Percentiles rank a stretch among this genome's conserved stretches.
Conservation (phyloP, 1,140 invertebrate genomes). For the Drosophila kurseongensis region DNA sequence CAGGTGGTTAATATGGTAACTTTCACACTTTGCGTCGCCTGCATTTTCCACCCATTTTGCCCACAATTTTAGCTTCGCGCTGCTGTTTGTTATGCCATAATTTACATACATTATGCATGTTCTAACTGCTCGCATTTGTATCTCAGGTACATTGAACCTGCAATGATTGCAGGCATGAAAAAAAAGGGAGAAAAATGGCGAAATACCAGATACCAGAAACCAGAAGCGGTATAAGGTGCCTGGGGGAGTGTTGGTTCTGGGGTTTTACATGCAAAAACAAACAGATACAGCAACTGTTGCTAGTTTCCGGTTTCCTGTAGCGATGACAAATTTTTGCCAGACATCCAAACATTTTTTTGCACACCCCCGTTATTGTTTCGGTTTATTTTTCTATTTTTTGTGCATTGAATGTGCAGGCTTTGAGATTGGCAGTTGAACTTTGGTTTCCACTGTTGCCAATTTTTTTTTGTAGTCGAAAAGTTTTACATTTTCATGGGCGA, state of each 20-base stretch:
- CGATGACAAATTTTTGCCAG: constrained; percentile 72
- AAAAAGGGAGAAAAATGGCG: constrained; percentile 21
- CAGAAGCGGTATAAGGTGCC: constrained; percentile 18
- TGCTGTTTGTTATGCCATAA: constrained; percentile 67
- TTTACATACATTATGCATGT: constrained; percentile 82
- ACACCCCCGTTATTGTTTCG: background rate
- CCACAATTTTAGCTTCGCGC: constrained; percentile 13
- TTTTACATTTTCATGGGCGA: constrained; percentile 5
- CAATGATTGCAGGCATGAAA: constrained; percentile 56
- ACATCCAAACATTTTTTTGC: constrained; percentile 44
- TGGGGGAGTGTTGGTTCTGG: constrained; percentile 8
- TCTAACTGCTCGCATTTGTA: constrained; percentile 40
- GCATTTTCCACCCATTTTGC: constrained; percentile 29
- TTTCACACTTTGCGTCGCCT: constrained; percentile 71
- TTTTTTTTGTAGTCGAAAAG: constrained; percentile 3
- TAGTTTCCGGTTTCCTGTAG: constrained; percentile 78
- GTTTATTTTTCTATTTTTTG: background rate
- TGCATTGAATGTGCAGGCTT: constrained; percentile 8
- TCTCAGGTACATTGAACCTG: constrained; percentile 77
- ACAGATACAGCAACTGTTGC: constrained; percentile 74
- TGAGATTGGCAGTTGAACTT: constrained; percentile 45
- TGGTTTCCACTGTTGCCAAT: constrained; percentile 14
- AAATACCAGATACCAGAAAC: constrained; percentile 16
- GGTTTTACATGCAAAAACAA: constrained; percentile 36
- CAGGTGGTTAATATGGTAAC: constrained; percentile 79